Conservation (phyloP, 2,113 vertebrate species). For the Fukomys damarensis region DNA sequence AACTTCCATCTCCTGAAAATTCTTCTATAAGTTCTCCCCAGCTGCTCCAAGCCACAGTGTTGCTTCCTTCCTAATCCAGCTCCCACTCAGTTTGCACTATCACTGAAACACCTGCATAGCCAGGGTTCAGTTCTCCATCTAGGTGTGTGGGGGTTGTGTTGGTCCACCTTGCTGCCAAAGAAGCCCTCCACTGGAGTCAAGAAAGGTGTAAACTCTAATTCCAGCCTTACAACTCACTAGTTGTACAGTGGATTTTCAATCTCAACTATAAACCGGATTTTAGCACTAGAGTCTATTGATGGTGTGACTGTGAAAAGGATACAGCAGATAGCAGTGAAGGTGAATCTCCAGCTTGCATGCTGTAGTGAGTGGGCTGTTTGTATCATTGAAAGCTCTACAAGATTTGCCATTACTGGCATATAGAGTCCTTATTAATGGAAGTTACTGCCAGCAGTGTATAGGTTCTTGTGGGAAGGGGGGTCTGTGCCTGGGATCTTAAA, state of each 20-base stretch:
- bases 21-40: background rate
- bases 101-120: background rate
- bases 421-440: background rate
- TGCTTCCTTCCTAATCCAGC: background rate
- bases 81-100: too few species aligned
- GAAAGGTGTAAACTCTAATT: background rate
- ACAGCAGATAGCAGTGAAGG: background rate
- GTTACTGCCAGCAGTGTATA: background rate
- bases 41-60: background rate
- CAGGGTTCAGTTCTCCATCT: background rate
- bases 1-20: background rate
- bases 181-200: background rate
- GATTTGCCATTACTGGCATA: background rate
- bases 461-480: background rate
- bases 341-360: background rate
- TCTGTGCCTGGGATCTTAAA: background rate
- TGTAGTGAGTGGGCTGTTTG: background rate
- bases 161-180: background rate
- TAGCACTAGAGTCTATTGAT: background rate
- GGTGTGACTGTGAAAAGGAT: background rate
- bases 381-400: background rate
- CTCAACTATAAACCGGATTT: background rate
- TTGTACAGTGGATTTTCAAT: background rate
- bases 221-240: background rate
- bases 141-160: background rate